Conservation (phyloP, 2,888 invertebrate species). For the Hemistola chrysoprasaria region DNA sequence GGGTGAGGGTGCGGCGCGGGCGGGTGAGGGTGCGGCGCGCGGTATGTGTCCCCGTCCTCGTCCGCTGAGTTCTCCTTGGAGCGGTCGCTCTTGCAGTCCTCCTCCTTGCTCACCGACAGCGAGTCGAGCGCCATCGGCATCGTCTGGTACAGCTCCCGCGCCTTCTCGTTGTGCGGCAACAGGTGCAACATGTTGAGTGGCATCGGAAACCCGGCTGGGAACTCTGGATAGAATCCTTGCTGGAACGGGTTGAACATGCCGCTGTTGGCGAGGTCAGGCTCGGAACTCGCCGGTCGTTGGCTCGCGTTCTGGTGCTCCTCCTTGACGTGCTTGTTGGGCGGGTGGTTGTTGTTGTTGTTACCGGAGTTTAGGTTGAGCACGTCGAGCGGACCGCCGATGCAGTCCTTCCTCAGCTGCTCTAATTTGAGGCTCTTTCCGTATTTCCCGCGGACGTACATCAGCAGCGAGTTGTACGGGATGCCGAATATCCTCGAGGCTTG, state of each 20-base stretch:
- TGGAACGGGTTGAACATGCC: conserved; percentile 89
- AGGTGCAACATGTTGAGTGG: conserved; percentile 93
- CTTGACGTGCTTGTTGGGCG: conserved; percentile 80
- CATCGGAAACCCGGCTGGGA: conserved; percentile 90
- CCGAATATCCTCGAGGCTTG: conserved; percentile 95
- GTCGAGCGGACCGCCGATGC: conserved; percentile 91
- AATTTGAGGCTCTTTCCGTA: conserved; percentile 96
- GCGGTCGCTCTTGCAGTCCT: conserved; percentile 85
- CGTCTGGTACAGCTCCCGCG: conserved; percentile 83
- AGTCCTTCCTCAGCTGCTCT: conserved; percentile 93
- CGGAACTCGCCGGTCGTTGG: conserved; percentile 85
- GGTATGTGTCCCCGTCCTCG: conserved; percentile 77
- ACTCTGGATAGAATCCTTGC: conserved; percentile 92
- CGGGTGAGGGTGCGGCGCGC: conserved; percentile 80
- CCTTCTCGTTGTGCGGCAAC: conserved; percentile 90
- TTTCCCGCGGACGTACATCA: conserved; percentile 96
- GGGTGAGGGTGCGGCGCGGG: conserved; percentile 83
- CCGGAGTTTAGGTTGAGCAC: conserved; percentile 84
- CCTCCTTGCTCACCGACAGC: conserved; percentile 80
- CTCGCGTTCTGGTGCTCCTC: conserved; percentile 66
- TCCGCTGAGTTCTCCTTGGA: conserved; percentile 84
- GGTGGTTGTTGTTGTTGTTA: conserved; percentile 82
- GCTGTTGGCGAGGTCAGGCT: conserved; percentile 84
- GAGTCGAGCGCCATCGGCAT: conserved; percentile 82
- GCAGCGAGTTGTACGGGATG: conserved; percentile 95